Percentiles rank a stretch among this genome's conserved stretches.
Conservation (phyloP, 2,888 invertebrate species). For the Itoplectis maculator region DNA sequence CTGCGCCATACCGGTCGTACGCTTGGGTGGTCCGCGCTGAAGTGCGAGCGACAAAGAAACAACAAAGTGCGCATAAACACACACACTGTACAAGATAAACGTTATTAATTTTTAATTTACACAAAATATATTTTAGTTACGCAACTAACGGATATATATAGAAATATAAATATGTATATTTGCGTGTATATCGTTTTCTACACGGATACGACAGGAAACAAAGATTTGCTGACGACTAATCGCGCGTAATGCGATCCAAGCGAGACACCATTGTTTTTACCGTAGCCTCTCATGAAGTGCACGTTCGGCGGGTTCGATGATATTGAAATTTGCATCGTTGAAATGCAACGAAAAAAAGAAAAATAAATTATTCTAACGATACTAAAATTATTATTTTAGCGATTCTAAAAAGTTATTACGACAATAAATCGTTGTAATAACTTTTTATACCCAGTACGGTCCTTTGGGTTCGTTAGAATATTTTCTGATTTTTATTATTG, state of each 20-base stretch:
- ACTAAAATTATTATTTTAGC: too few species aligned
- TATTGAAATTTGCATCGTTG: too few species aligned
- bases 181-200: slow-evolving; percentile 40
- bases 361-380: too few species aligned
- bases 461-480: too few species aligned
- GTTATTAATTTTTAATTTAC: slow-evolving; percentile 72
- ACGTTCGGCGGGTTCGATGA: too few species aligned
- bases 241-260: slow-evolving; percentile 18
- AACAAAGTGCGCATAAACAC: slow-evolving; percentile 42
- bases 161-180: slow-evolving; percentile 59
- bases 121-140: slow-evolving; percentile 75
- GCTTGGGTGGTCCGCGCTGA: slow-evolving; percentile 54
- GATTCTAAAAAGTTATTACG: too few species aligned
- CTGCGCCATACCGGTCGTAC: slow-evolving; percentile 57
- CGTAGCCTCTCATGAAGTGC: neutral
- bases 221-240: slow-evolving; percentile 7
- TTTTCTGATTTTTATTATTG: too few species aligned
- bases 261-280: slow-evolving; percentile 21
- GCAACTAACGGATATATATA: slow-evolving; percentile 64
- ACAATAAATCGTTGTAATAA: too few species aligned
- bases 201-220: slow-evolving; percentile 33
- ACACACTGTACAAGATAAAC: slow-evolving; percentile 74
- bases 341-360: too few species aligned
- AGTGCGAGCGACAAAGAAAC: slow-evolving; percentile 4
- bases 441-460: too few species aligned